Conservation (phyloP, 2,113 vertebrate genomes). For the Craseonycteris thonglongyai region DNA sequence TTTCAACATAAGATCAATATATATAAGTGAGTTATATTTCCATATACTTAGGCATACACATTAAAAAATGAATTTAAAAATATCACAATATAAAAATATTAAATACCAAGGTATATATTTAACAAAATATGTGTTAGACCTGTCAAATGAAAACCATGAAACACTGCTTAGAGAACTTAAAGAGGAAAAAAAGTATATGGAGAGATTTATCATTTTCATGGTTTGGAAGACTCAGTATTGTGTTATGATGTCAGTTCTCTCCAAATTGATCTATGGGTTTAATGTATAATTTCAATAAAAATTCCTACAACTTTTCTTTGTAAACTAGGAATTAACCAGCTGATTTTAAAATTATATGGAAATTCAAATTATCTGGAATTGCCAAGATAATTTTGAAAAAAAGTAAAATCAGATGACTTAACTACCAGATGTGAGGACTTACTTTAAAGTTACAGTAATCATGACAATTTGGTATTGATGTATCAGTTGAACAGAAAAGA, state of each 20-base stretch:
- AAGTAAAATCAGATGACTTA: not conserved
- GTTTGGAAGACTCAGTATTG: not conserved
- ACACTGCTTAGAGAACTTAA: not conserved
- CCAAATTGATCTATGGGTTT: not conserved
- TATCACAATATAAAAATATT: not conserved
- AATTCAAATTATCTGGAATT: not conserved
- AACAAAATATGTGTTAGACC: not conserved
- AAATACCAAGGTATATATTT: not conserved
- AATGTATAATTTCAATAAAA: not conserved
- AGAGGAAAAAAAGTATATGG: not conserved
- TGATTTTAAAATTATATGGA: not conserved
- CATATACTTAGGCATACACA: not conserved
- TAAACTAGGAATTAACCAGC: not conserved
- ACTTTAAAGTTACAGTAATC: not conserved
- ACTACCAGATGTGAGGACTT: not conserved
- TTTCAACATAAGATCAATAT: not conserved
- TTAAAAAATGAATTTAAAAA: constrained; percentile 19
- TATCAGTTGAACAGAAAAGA: not conserved
- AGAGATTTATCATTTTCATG: not conserved
- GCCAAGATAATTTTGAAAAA: not conserved
- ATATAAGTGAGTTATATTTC: not conserved
- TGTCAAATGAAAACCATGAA: not conserved
- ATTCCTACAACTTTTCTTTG: not conserved
- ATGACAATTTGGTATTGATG: not conserved
- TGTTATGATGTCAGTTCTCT: not conserved